phyloP scores from a whole-genome alignment of 2,888 invertebrate species.

The Nysson spinosus region DNA sequence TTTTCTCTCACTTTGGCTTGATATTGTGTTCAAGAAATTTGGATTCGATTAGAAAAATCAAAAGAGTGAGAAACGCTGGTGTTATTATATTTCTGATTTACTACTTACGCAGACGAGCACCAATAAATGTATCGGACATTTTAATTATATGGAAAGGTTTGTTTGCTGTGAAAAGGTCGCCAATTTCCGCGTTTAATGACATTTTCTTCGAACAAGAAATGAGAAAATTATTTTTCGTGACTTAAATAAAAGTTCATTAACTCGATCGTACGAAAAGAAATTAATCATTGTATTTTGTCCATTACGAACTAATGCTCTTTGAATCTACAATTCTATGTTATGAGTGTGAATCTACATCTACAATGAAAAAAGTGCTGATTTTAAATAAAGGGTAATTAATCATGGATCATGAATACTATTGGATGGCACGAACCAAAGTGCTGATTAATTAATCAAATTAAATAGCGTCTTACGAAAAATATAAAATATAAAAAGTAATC shows the following conservation, averaged over 20 bases:
- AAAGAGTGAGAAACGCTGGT: conserved; percentile 54
- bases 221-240: neutral
- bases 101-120: conserved; percentile 62
- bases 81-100: conserved; percentile 25
- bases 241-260: neutral
- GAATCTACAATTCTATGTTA: neutral
- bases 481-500: too few species aligned
- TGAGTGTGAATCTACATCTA: conserved; percentile 2
- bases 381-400: neutral
- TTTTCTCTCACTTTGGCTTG: too few species aligned
- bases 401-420: too few species aligned
- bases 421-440: too few species aligned
- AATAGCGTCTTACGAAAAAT: too few species aligned
- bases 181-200: conserved; percentile 4
- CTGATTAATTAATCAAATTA: too few species aligned
- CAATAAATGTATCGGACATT: conserved; percentile 41
- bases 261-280: too few species aligned
- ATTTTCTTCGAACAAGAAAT: neutral
- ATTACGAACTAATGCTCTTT: conserved; percentile 3
- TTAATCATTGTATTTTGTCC: conserved; percentile 30
- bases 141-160: conserved; percentile 26
- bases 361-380: conserved; percentile 1
- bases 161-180: conserved; percentile 5
- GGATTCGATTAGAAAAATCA: neutral
- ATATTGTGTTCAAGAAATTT: neutral